Evolutionary conservation across 2,797 vertebrate genomes (phyloP).

Genomic region (Adrianichthys oophorus): DNA sequence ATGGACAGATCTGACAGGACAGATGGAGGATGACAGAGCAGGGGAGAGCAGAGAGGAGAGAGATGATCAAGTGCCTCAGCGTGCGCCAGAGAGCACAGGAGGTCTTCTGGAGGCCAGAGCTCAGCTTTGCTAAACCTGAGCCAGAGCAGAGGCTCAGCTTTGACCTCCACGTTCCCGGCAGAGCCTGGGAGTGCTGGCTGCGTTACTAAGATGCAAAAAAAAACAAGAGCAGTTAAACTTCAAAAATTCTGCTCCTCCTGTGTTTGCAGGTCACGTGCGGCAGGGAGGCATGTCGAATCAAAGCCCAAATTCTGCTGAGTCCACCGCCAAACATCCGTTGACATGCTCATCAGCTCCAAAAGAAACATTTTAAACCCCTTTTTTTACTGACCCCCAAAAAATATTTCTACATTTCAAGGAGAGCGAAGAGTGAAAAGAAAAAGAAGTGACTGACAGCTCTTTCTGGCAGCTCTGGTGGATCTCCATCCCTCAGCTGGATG

Average conservation of each 20-base stretch:
- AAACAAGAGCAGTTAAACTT: constrained; percentile 45
- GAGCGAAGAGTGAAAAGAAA: constrained; percentile 1
- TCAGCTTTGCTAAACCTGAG: constrained; percentile 31
- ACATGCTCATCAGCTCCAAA: constrained; percentile 43
- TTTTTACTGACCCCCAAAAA: constrained; percentile 23
- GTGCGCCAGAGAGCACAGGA: constrained; percentile 59
- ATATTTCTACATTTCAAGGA: constrained; percentile 19
- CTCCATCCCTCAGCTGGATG: constrained; percentile 32
- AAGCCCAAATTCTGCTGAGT: constrained; percentile 19
- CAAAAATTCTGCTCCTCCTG: constrained; percentile 15
- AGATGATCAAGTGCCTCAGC: constrained; percentile 56
- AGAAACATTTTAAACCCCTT: constrained; percentile 43
- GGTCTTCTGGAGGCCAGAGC: constrained; percentile 63
- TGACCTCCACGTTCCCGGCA: constrained; percentile 52
- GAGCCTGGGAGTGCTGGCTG: constrained; percentile 53
- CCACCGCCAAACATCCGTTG: constrained; percentile 52
- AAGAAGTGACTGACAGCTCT: constrained; percentile 17
- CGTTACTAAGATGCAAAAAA: constrained; percentile 43
- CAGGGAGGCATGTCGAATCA: constrained; percentile 21
- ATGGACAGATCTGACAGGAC: constrained; percentile 64
- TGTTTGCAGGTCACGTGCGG: constrained; percentile 58
- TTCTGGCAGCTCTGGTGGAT: constrained; percentile 16
- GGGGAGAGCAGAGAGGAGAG: constrained; percentile 26
- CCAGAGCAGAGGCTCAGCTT: constrained; percentile 55
- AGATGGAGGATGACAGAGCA: constrained; percentile 35